Evolutionary conservation across 2,113 vertebrate species (phyloP).

Genomic region (Gadus macrocephalus): DNA sequence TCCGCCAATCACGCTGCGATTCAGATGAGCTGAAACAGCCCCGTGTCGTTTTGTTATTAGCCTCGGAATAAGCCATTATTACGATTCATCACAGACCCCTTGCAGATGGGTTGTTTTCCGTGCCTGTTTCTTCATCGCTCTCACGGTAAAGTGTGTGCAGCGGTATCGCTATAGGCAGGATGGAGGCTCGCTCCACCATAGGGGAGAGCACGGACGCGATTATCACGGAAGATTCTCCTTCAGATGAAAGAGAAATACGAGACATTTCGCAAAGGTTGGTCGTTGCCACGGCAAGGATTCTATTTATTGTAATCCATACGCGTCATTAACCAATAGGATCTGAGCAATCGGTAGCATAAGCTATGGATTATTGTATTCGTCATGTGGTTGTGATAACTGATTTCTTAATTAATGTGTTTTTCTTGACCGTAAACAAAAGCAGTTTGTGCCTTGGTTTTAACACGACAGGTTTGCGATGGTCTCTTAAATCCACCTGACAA

Average conservation of each 20-base stretch:
- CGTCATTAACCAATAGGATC: too few relatives aligned
- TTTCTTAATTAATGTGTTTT: too few relatives aligned
- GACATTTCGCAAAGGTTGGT: slow-evolving; percentile 64
- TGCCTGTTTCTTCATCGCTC: neutral
- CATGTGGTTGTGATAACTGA: too few relatives aligned
- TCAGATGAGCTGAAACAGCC: slow-evolving; percentile 54
- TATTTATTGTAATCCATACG: too few relatives aligned
- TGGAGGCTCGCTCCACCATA: slow-evolving; percentile 61
- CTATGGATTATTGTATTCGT: too few relatives aligned
- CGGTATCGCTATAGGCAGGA: neutral
- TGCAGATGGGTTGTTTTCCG: slow-evolving; percentile 11
- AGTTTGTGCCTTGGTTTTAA: too few relatives aligned
- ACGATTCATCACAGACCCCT: slow-evolving; percentile 29
- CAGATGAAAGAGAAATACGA: slow-evolving; percentile 53
- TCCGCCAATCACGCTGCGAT: slow-evolving; percentile 64
- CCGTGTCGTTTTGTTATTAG: slow-evolving; percentile 28
- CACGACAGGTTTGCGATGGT: too few relatives aligned
- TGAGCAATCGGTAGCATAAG: too few relatives aligned
- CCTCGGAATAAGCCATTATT: slow-evolving; percentile 36
- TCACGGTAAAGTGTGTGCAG: neutral
- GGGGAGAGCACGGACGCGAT: slow-evolving; percentile 66
- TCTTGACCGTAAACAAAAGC: too few relatives aligned
- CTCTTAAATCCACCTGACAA: too few relatives aligned
- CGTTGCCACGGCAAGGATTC: neutral
- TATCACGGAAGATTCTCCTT: slow-evolving; percentile 61